A percentile compares a stretch with the other conserved stretches of the same genome.
Evolutionary conservation across 2,113 vertebrate genomes (phyloP).

Genomic region (Uria lomvia): DNA sequence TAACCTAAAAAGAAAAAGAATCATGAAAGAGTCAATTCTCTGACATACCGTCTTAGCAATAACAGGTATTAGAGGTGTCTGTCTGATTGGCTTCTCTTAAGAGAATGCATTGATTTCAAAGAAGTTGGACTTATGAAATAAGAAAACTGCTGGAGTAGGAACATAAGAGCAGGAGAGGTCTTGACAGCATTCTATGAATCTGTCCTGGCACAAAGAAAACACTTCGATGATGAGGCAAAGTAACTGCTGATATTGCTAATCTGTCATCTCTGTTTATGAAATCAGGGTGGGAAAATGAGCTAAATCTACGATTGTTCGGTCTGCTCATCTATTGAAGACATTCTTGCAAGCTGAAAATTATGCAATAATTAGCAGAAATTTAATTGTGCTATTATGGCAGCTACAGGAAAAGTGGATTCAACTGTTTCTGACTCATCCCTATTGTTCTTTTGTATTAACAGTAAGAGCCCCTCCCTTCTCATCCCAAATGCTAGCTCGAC

Average conservation of each 20-base stretch:
- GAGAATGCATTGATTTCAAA: neutral
- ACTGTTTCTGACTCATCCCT: neutral
- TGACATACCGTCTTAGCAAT: neutral
- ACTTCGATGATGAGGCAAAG: neutral
- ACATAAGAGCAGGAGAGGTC: neutral
- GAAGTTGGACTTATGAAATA: neutral
- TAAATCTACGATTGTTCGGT: neutral
- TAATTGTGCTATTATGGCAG: neutral
- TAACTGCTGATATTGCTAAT: neutral
- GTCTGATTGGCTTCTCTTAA: neutral
- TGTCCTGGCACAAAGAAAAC: neutral
- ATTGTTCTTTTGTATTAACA: neutral
- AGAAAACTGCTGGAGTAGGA: neutral
- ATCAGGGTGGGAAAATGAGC: neutral
- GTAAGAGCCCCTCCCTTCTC: neutral
- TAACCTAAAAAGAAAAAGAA: constrained; percentile 79
- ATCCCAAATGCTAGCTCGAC: neutral
- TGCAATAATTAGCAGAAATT: neutral
- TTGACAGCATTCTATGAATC: neutral
- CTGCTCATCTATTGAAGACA: neutral
- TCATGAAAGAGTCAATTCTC: neutral
- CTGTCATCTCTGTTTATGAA: neutral
- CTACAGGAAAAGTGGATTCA: neutral
- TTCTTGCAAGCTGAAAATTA: neutral
- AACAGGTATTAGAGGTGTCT: neutral